Evolutionary conservation across 2,888 invertebrate genomes (phyloP), one percentile per base, ranked within the genome.

Genomic region (Thymelicus sylvestris): DNA sequence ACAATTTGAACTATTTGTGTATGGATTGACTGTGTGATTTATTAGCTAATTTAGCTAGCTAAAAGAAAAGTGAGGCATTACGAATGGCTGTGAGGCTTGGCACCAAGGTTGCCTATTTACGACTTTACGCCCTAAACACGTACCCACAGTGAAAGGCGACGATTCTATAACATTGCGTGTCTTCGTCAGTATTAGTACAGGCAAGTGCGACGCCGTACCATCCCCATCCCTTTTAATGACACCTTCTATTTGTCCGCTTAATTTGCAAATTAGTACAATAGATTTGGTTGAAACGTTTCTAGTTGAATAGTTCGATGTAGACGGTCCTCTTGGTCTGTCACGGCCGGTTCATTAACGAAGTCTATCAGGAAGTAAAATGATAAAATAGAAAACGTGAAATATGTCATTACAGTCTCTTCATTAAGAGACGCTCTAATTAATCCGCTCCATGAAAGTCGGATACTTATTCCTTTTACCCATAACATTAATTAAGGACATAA

Each of bases 261-360:
- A 92, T 92, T 92, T 92, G 86, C 91, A 92, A 92, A 86, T 85
- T 88, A 87, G 83, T 86, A 86, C 81, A 81, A 84, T 83, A 83
- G 86, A 84, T 82, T 81, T 78, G 78, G 80, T 80, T 82, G 81
- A 82, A 80, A 78, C 78, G 76, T 82, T 83, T 80, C 81, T 80
- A 79, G 79, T 80, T 76, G 74, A 76, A 81, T 82, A 85, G 86
- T 86, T 82, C 70, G 73, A 68, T 71, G 73, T 79, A 78, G 79
- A 80, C 81, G 67, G 78, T 73, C 72, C 70, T 63, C 72, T 73
- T 67, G 69, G 72, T 69, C 67, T 76, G 78, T 74, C 75, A 74
- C 7, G 15, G 19, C 7, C 62, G 41, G 63, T 52, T 24, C 5
- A 61, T 68, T 13, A 55, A 13, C 38, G 7, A 31, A 15, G 47